A percentile compares a stretch with the other conserved stretches of the same genome.
These are phyloP conservation scores for Drosophila subquinaria DNA, from an alignment of 2,888 invertebrate species.

Conservation along the genomic window DNA sequence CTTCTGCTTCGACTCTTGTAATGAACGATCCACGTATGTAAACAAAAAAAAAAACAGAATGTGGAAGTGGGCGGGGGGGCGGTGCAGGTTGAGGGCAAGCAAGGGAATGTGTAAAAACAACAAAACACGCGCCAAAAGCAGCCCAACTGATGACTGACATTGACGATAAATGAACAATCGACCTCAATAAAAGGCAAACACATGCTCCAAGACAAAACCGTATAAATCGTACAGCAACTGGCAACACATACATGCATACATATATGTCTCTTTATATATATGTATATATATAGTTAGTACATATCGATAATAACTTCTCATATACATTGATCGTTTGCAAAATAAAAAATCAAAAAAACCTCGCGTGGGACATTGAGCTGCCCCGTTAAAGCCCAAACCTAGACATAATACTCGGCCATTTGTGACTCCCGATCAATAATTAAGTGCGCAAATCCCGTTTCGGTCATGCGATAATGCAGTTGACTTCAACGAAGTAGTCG, in stretches of 20 bases:
- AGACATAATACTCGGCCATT: constrained; percentile 24
- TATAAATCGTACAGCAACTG: constrained; percentile 3
- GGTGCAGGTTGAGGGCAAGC: constrained; percentile 14
- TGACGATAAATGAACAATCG: constrained; percentile 77
- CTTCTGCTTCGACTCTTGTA: constrained; percentile 34
- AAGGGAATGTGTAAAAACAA: constrained; percentile 72
- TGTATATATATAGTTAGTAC: not conserved
- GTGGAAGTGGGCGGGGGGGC: not conserved
- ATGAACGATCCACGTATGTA: constrained; percentile 38
- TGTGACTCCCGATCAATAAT: constrained; percentile 40
- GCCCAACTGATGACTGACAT: constrained; percentile 72
- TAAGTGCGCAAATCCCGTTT: constrained; percentile 43
- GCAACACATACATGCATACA: not conserved
- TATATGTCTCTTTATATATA: not conserved
- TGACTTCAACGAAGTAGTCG: not conserved
- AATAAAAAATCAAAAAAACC: constrained; percentile 15
- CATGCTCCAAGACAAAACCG: constrained; percentile 25
- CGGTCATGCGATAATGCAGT: constrained; percentile 34
- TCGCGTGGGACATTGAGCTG: constrained; percentile 43
- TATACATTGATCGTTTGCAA: constrained; percentile 18
- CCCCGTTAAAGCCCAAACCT: constrained; percentile 34
- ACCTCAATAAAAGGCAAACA: constrained; percentile 68
- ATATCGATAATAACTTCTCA: constrained; percentile 11
- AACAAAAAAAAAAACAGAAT: constrained; percentile 41
- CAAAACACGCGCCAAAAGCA: constrained; percentile 64